Base-by-base conservation (phyloP, 2,113 vertebrate species). In the Asarcornis scutulata region DNA sequence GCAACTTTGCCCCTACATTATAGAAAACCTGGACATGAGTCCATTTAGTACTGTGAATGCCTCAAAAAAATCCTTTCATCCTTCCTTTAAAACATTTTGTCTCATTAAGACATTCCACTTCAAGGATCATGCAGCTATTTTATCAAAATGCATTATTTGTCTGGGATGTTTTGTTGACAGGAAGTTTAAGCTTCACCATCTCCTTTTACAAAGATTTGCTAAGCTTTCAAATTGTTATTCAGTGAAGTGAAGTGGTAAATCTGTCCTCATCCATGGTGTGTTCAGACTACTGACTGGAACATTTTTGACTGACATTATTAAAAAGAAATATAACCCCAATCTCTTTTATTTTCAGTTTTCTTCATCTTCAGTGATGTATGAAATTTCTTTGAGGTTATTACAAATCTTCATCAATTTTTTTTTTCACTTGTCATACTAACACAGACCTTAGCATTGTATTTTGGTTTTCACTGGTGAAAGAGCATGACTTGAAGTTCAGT, bases 211-310 rank as follows among this genome's bases (percentile, higher is more conserved):
- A 73, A 93, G 83, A 93, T 83, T 96, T 95, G 72, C 73, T 86
- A 91, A 96, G 94, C 93, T 88, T 80, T 66, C 55, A 95, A 95
- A 95, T 89, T 96, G 94, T 95, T 97, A 96, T 92, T 97, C 87
- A 85, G 94, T 96, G 96, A 97, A 98, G 93, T 97, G 97, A 96
- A 92, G 93, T 96, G 96, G 92, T 96, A 96, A 98, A 97, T 97
- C 94, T 97, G 84, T 86, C 89, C 86, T 97, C 89, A 85, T 91
- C 92, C 85, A 29, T 75, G 66, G 74, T 95, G 18, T 69, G 31
- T 94, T 97, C 92, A 91, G 91, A 86, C 75, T 86, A 89, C 80
- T 88, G 88, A 92, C 90, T 95, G 88, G 95, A 97, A 95, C 44
- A 58, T 63, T 94, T 97, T 91, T 73, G 71, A 83, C 88, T 96